A percentile compares a stretch with the other conserved stretches of the same genome.
phyloP scores from a whole-genome alignment of 2,797 vertebrate genomes.

The Gila robusta region DNA sequence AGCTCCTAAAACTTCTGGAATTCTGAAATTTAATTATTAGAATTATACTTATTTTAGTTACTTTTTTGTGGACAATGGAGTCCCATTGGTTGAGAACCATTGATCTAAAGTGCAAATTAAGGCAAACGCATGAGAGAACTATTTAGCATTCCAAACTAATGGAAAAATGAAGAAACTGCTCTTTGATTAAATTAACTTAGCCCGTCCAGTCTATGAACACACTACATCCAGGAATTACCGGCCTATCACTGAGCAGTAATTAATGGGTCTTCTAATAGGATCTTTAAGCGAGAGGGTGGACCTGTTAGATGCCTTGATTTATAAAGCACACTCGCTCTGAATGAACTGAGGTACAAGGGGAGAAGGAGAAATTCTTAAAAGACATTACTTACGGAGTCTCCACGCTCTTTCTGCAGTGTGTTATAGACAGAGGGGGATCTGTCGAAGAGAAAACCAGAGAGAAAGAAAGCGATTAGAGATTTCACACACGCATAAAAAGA shows the following conservation, averaged over 20 bases:
- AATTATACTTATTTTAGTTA: background rate
- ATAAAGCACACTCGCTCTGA: slow-evolving; percentile 24
- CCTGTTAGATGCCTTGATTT: slow-evolving; percentile 7
- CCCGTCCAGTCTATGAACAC: background rate
- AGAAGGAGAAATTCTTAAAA: slow-evolving; percentile 20
- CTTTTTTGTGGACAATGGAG: background rate
- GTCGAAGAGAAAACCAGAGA: slow-evolving; percentile 57
- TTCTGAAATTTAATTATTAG: background rate
- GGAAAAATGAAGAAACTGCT: background rate
- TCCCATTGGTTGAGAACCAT: background rate
- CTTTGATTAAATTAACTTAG: slow-evolving; percentile 30
- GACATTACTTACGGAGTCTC: slow-evolving; percentile 95
- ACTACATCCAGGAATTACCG: background rate
- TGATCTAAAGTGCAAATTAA: slow-evolving; percentile 8
- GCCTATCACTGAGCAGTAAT: slow-evolving; percentile 15
- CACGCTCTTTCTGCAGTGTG: slow-evolving; percentile 96
- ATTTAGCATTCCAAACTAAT: slow-evolving; percentile 10
- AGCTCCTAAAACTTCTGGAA: background rate
- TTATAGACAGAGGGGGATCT: slow-evolving; percentile 98
- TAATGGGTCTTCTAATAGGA: slow-evolving; percentile 24
- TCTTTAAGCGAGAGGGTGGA: slow-evolving; percentile 18
- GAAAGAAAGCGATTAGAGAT: slow-evolving; percentile 49
- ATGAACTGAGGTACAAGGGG: background rate
- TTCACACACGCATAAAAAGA: slow-evolving; percentile 2
- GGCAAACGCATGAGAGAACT: background rate